Evolutionary conservation across 2,113 vertebrate species (phyloP), one percentile per base, ranked within the genome.

Genomic region (Gallinago media): DNA sequence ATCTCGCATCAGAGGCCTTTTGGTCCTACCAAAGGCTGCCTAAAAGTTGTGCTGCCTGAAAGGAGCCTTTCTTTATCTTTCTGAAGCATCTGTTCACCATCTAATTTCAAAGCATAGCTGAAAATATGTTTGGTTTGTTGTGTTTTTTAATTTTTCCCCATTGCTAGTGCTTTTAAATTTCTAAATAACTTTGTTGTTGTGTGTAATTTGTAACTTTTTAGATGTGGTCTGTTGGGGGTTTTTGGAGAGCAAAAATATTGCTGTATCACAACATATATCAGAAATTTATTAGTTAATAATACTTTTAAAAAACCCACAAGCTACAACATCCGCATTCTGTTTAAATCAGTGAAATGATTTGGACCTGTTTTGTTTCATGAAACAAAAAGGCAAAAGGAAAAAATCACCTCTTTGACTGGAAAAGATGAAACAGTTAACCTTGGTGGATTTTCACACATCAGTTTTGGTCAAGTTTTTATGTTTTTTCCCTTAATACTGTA

Each of bases 81-180:
- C 80, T 87, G 75, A 95, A 94, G 84, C 80, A 93, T 94, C 92
- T 96, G 85, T 83, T 96, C 56, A n/a, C 76, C 38, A 49, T 74
- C 44, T 91, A 52, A 68, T 97, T 96, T 94, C 94, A 96, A 96
- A 96, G 90, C 76, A 46, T 25, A 88, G n/a, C 72, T 88, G 46
- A 65, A 93, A 95, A 65, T 71, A 4, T 54, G 59, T 78, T 93
- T 82, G 11, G 36, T 62, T 86, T 62, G 19, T 17, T 32, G 12
- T 56, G 52, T 85, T 52, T 34, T 38, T 22, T 34, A 22, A 59
- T 82, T 87, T 79, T 83, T 3, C 26, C 29, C 19, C 3, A n/a
- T 77, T 74, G 63, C 47, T 46, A 74, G 34, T 88, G 52, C 79
- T 93, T 93, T 94, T 84, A 58, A 58, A 91, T 84, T 67, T 88